Base-by-base conservation (phyloP, 2,888 invertebrate genomes). In the Pheosia gnoma region DNA sequence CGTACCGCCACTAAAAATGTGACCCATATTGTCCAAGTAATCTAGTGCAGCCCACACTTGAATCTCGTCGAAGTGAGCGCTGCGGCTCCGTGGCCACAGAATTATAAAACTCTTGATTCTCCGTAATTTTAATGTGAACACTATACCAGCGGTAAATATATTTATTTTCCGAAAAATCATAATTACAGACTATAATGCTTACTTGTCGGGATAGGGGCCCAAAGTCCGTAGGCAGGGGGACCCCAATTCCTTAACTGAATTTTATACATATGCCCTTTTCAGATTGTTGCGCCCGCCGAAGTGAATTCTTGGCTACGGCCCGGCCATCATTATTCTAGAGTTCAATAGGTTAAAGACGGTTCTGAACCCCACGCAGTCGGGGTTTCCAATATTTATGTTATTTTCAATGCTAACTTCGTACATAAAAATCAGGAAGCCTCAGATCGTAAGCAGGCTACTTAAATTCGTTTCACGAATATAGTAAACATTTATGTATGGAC, bases 21-120 rank as follows among this genome's bases (percentile, higher is more conserved):
- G 85, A 83, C 84, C 85, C 71, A 85, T 83, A 82, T 83, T 72
- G 68, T 70, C 67, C 69, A 65, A 72, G 72, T 78, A 82, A 83
- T 87, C 83, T 84, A 25, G 80, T 70, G 71, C 85, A 69, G 71
- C 86, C 87, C 84, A 88, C 87, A 82, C 79, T 68, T 25, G 25
- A 25, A 25, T 77, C 78, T 67, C 78, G 75, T 25, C 25, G 25
- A 25, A 25, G 25, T 25, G 78, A 76, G 83, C 77, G 70, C 78
- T 25, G 25, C 25, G 25, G 66, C 62, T 64, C 51, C 67, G 66
- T 67, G 64, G 65, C 60, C 67, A 57, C 56, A 71, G 63, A 61
- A 59, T 73, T 70, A 77, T 80, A 75, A 75, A 72, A n/a, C 66
- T 66, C 62, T 72, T 68, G 62, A 67, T 61, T 55, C 60, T 62